A percentile compares a stretch with the other conserved stretches of the same genome.
These are phyloP conservation scores for Xyliphius kryptos DNA, from an alignment of 2,113 vertebrate genomes.

Conservation along the genomic window DNA sequence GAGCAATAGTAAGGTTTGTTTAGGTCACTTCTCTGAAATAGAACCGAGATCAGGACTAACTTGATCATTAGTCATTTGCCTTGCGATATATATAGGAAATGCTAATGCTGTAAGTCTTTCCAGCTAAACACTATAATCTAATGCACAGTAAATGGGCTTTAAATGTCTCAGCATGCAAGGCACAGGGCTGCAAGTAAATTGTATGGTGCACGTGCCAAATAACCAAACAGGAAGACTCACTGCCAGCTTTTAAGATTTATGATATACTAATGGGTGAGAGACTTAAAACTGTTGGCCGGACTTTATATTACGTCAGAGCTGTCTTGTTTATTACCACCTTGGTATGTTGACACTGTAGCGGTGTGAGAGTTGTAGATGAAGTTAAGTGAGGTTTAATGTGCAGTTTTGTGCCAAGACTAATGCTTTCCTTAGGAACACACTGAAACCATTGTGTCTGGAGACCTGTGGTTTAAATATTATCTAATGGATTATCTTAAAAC, in stretches of 20 bases:
- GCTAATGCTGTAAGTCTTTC: conserved; percentile 49
- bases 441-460: no score
- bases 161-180: conserved; percentile 40
- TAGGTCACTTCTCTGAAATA: no score
- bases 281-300: neutral
- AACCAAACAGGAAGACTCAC: neutral
- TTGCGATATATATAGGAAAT: neutral
- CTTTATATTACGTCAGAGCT: no score
- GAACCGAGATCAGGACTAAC: no score
- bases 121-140: conserved; percentile 51
- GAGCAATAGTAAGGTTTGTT: neutral
- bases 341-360: no score
- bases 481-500: neutral
- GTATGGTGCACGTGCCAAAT: conserved; percentile 6
- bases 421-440: no score
- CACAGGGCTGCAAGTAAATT: conserved; percentile 12
- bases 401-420: no score
- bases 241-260: neutral
- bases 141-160: conserved; percentile 39
- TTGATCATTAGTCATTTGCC: neutral
- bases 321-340: no score
- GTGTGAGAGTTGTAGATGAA: no score
- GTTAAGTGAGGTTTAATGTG: no score
- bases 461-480: neutral
- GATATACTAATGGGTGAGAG: no score